These are phyloP conservation scores for Drosophila pruinosa DNA, from an alignment of 1,140 invertebrate genomes.

Conservation along the genomic window DNA sequence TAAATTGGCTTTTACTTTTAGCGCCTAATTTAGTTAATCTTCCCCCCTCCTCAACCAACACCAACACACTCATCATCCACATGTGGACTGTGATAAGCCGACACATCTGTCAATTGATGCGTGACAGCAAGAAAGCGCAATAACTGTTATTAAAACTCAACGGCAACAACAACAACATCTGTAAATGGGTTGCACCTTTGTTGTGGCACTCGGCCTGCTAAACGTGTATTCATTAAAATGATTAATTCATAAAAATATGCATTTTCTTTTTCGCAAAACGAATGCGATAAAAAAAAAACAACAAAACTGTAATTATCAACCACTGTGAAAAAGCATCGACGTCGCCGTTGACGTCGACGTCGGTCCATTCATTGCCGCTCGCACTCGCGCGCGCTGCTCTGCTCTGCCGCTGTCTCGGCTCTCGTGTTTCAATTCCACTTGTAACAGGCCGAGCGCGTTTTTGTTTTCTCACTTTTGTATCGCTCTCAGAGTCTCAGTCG, in stretches of 20 bases:
- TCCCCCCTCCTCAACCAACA: too few relatives aligned
- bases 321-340: constrained; percentile 55
- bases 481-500: constrained; percentile 42
- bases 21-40: background rate
- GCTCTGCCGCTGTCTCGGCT: constrained; percentile 1
- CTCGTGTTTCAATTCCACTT: constrained; percentile 66
- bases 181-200: constrained; percentile 46
- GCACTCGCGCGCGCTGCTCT: constrained; percentile 9
- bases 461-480: constrained; percentile 36
- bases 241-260: constrained; percentile 61
- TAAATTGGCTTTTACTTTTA: constrained; percentile 45
- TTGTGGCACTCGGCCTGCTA: constrained; percentile 45
- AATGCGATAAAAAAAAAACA: constrained; percentile 17
- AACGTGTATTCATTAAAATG: constrained; percentile 69
- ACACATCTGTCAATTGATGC: constrained; percentile 69
- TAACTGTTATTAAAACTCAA: constrained; percentile 67
- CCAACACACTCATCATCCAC: background rate
- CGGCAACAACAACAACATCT: constrained; percentile 8
- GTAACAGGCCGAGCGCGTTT: constrained; percentile 44
- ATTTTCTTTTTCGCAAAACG: constrained; percentile 42
- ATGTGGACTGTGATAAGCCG: constrained; percentile 38
- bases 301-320: constrained; percentile 63
- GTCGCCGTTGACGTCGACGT: constrained; percentile 10
- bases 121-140: constrained; percentile 60
- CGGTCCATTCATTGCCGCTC: constrained; percentile 51